Evolutionary conservation across 2,113 vertebrate species (phyloP).

Genomic region (Lepus timidus): DNA sequence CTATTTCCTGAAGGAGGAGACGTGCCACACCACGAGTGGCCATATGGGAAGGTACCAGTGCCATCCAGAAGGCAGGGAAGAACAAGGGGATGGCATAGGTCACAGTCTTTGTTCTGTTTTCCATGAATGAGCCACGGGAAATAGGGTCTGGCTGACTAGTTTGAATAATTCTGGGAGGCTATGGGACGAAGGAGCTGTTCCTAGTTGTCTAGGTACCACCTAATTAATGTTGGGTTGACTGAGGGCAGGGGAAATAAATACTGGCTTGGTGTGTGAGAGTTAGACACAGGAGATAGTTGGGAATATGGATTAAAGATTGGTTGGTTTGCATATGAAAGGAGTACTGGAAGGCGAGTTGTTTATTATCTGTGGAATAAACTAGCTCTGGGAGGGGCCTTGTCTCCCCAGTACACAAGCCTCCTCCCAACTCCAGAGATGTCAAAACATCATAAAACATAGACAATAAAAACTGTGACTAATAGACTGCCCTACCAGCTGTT

Average conservation of each 20-base stretch:
- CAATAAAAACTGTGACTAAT: background rate
- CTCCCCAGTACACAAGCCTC: background rate
- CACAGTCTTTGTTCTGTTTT: background rate
- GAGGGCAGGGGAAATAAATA: background rate
- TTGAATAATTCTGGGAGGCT: background rate
- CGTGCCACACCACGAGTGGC: no score
- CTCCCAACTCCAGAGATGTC: background rate
- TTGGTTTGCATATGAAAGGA: background rate
- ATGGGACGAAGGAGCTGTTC: background rate
- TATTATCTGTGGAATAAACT: background rate
- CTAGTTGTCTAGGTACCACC: background rate
- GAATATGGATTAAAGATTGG: background rate
- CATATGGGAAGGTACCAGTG: background rate
- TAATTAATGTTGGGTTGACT: background rate
- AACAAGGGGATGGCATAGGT: background rate
- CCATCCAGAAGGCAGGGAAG: fast-evolving
- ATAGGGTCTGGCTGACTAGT: background rate
- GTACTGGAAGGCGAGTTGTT: background rate
- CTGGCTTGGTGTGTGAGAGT: background rate
- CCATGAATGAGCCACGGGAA: background rate
- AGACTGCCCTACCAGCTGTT: background rate
- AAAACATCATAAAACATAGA: background rate
- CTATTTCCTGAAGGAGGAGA: background rate
- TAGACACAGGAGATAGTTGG: background rate
- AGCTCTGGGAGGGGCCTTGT: background rate